Percentiles rank a stretch among this genome's conserved stretches.
Evolutionary conservation across 2,797 vertebrate genomes (phyloP).

Genomic region (Molossus alvarezi): DNA sequence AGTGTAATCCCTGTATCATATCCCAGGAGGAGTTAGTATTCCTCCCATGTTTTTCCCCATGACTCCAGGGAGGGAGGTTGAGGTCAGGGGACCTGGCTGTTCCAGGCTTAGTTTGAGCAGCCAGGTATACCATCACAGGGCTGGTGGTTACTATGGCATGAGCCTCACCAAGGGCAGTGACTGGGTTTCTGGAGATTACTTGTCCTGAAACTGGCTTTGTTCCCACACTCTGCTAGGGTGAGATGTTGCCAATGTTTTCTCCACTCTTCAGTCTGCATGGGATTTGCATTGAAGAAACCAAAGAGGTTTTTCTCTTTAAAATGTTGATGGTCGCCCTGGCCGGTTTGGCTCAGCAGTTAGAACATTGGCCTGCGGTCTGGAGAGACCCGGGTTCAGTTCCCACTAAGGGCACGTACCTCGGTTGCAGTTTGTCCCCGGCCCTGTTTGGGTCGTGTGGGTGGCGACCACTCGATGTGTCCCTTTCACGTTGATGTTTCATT

Average conservation of each 20-base stretch:
- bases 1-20: neutral
- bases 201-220: neutral
- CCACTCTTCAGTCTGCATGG: neutral
- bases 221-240: neutral
- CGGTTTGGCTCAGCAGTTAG: no score
- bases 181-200: neutral
- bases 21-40: neutral
- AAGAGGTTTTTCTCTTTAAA: slow-evolving; percentile 46
- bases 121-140: neutral
- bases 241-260: neutral
- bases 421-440: no score
- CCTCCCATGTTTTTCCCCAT: neutral
- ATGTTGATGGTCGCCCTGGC: neutral
- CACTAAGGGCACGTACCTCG: no score
- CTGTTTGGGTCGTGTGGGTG: no score
- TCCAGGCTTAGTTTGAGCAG: neutral
- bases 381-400: no score
- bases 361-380: no score
- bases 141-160: neutral
- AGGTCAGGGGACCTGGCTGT: neutral
- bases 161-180: neutral
- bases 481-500: no score
- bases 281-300: neutral
- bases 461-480: neutral
- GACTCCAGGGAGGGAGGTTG: neutral